Evolutionary conservation across 30 jellyfish, hydroid and myxozoan genomes (phyloP).

Genomic region (Hydra vulgaris): DNA sequence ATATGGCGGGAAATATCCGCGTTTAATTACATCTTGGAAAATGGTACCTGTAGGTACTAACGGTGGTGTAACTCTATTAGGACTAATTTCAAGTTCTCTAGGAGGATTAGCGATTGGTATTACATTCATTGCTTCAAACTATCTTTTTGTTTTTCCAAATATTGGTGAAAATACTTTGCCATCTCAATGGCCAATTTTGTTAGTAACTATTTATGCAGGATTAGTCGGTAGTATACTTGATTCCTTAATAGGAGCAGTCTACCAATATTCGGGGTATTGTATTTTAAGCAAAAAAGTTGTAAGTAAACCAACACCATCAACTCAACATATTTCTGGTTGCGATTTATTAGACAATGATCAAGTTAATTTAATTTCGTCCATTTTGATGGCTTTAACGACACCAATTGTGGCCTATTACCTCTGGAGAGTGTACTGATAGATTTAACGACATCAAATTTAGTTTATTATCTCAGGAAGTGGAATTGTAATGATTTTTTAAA

Average conservation of each 20-base stretch:
- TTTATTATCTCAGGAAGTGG: no score
- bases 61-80: constrained; percentile 68
- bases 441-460: no score
- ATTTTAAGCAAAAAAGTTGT: constrained; percentile 45
- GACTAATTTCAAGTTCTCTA: constrained; percentile 48
- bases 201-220: constrained; percentile 48
- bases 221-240: constrained; percentile 65
- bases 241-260: constrained; percentile 70
- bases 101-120: constrained; percentile 73
- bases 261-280: constrained; percentile 77
- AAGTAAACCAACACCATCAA: constrained; percentile 28
- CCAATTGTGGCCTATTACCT: constrained; percentile 46
- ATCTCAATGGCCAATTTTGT: constrained; percentile 60
- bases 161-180: constrained; percentile 36
- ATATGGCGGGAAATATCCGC: constrained; percentile 52
- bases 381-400: constrained; percentile 39
- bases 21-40: constrained; percentile 57
- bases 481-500: no score
- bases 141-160: constrained; percentile 7
- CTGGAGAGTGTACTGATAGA: no score
- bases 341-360: constrained; percentile 37
- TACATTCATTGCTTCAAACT: constrained; percentile 13
- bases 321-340: constrained; percentile 49
- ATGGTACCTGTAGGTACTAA: constrained; percentile 77
- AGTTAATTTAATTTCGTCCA: constrained; percentile 52